Evolutionary conservation across 2,797 vertebrate species (phyloP).

Genomic region (Furcifer pardalis): DNA sequence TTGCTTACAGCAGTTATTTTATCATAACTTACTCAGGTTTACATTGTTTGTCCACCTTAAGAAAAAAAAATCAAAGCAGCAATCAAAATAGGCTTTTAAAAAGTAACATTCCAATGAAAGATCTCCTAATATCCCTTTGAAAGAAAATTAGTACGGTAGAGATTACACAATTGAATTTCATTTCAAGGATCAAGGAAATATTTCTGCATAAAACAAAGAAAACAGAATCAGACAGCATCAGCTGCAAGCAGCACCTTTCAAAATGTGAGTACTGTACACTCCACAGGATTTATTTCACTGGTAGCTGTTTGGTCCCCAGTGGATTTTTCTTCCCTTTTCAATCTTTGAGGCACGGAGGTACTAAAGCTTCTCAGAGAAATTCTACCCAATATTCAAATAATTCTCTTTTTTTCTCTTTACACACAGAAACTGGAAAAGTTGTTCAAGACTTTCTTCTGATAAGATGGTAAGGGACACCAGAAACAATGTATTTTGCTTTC

Average conservation of each 20-base stretch:
- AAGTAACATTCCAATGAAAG: neutral
- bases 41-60: neutral
- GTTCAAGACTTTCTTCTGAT: neutral
- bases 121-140: neutral
- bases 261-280: accelerated
- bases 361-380: neutral
- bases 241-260: neutral
- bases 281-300: accelerated
- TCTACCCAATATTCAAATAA: neutral
- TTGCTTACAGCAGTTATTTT: neutral
- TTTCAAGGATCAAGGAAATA: neutral
- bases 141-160: neutral
- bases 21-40: neutral
- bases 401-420: neutral
- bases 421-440: neutral
- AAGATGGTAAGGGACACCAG: neutral
- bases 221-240: neutral
- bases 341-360: neutral
- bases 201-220: constrained; percentile 24
- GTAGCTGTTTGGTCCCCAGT: accelerated
- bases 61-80: constrained; percentile 10
- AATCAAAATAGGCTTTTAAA: neutral
- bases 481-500: neutral
- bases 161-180: neutral
- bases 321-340: neutral